phyloP scores from a whole-genome alignment of 2,113 vertebrate genomes.

The Ophthalmolycus amberensis region DNA sequence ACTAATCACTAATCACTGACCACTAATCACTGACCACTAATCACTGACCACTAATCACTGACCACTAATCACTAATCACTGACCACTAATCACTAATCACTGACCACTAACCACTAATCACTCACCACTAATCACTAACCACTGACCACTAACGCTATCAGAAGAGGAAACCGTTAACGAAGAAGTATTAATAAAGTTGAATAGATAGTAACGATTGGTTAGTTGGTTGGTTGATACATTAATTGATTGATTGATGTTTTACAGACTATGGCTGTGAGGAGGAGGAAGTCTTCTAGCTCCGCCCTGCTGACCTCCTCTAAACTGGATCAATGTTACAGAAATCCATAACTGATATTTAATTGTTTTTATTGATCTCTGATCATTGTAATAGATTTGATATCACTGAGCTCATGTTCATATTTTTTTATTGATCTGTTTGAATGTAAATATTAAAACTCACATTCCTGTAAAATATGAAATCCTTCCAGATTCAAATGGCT shows the following conservation, averaged over 20 bases:
- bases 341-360: background rate
- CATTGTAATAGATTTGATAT: background rate
- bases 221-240: too few relatives aligned
- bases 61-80: too few relatives aligned
- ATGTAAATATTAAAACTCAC: background rate
- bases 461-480: background rate
- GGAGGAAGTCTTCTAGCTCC: constrained; percentile 2
- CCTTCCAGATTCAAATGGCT: background rate
- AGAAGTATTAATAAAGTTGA: too few relatives aligned
- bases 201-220: too few relatives aligned
- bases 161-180: too few relatives aligned
- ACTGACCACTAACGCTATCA: too few relatives aligned
- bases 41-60: too few relatives aligned
- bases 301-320: background rate
- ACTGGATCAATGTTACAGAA: background rate
- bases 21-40: too few relatives aligned
- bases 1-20: too few relatives aligned
- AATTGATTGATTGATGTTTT: background rate
- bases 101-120: too few relatives aligned
- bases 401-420: background rate
- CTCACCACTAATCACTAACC: too few relatives aligned
- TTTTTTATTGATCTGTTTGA: background rate
- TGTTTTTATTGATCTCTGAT: background rate
- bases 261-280: constrained; percentile 5
- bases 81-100: too few relatives aligned